These are phyloP conservation scores for Nyctibius bracteatus DNA, from an alignment of 2,113 vertebrate genomes.

Conservation along the genomic window DNA sequence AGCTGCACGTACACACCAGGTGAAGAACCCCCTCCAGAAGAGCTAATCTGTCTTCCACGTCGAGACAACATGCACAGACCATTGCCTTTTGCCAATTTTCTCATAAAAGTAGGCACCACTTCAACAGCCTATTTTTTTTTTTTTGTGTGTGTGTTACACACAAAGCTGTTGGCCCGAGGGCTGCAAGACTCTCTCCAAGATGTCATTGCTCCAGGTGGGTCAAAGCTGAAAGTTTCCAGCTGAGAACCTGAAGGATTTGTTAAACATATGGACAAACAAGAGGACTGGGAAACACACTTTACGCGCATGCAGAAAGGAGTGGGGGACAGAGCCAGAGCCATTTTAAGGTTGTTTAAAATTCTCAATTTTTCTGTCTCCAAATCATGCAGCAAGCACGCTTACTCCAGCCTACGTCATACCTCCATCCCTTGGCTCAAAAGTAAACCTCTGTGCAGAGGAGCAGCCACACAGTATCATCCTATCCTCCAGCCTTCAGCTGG, in stretches of 20 bases:
- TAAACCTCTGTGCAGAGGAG: neutral
- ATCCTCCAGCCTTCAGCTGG: neutral
- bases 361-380: neutral
- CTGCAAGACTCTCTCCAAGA: slow-evolving; percentile 31
- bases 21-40: neutral
- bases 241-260: neutral
- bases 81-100: neutral
- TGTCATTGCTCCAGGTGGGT: slow-evolving; percentile 61
- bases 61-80: neutral
- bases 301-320: neutral
- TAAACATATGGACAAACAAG: neutral
- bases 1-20: neutral
- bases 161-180: neutral
- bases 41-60: neutral
- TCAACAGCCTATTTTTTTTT: neutral
- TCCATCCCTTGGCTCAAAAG: neutral
- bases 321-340: neutral
- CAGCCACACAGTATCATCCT: neutral
- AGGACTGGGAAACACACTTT: neutral
- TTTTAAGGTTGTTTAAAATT: neutral
- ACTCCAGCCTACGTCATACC: neutral
- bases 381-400: neutral
- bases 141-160: neutral
- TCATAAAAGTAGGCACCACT: slow-evolving; percentile 25
- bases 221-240: slow-evolving; percentile 50